A percentile compares a stretch with the other conserved stretches of the same genome.
These are phyloP conservation scores for Halocynthia roretzi DNA, from an alignment of 23 tunicate species.

Conservation along the genomic window DNA sequence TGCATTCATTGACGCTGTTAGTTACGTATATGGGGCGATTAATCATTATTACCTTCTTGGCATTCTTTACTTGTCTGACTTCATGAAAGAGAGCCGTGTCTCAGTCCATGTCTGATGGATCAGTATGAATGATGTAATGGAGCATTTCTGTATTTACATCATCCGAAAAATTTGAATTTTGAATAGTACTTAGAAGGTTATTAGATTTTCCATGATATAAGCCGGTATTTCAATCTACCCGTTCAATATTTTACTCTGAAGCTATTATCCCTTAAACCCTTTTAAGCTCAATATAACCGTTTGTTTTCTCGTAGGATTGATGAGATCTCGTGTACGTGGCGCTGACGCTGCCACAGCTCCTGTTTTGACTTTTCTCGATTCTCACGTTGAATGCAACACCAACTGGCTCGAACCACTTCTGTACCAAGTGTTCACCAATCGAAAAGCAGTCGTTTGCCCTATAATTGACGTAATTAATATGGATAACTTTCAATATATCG, in stretches of 20 bases:
- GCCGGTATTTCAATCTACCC: no score
- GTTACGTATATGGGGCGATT: no score
- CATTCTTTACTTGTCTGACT: no score
- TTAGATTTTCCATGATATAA: no score
- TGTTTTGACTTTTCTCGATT: constrained; percentile 93
- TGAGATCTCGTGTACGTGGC: constrained; percentile 91
- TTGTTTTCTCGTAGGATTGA: constrained; percentile 41
- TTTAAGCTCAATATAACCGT: background rate
- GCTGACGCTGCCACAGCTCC: constrained; percentile 89
- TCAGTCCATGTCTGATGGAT: no score
- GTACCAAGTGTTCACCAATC: constrained; percentile 43
- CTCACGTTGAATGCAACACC: constrained; percentile 93
- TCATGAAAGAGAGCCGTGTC: no score
- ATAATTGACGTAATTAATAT: constrained; percentile 96
- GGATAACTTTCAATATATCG: constrained; percentile 97
- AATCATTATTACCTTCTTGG: no score
- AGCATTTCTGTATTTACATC: no score
- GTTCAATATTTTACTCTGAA: background rate
- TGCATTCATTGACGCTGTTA: no score
- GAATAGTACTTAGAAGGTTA: no score
- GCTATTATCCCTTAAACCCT: background rate
- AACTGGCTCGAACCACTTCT: constrained; percentile 91
- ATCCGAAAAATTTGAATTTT: no score
- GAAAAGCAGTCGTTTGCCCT: constrained; percentile 87
- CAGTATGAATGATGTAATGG: no score